phyloP scores from a whole-genome alignment of 1,140 invertebrate species.

The Probaryconus sp. region DNA sequence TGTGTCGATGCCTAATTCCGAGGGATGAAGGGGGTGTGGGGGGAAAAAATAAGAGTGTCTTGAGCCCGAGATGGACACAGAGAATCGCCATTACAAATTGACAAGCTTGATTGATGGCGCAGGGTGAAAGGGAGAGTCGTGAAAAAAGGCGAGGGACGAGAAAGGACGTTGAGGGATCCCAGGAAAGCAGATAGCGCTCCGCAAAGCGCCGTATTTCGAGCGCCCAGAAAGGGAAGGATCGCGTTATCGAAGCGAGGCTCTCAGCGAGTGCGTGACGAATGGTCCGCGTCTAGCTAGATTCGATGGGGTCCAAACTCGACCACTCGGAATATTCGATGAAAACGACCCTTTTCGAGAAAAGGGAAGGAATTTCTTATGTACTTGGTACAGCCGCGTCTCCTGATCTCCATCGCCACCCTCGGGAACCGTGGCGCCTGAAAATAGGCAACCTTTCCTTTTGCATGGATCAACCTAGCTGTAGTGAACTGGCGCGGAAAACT shows the following conservation, averaged over 20 bases:
- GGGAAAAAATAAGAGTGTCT: constrained; percentile 53
- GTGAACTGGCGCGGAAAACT: constrained; percentile 4
- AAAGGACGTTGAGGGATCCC: constrained; percentile 54
- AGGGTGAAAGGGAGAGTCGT: constrained; percentile 71
- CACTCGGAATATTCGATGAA: constrained; percentile 73
- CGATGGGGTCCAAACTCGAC: constrained; percentile 65
- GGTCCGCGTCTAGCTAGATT: constrained; percentile 70
- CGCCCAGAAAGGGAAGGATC: constrained; percentile 59
- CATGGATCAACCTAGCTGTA: constrained; percentile 1
- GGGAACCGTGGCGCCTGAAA: constrained; percentile 47
- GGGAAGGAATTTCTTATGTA: constrained; percentile 53
- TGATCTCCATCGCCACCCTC: constrained; percentile 32
- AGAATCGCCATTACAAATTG: constrained; percentile 80
- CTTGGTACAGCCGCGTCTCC: constrained; percentile 7
- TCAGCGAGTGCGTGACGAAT: constrained; percentile 78
- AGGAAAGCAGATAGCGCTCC: constrained; percentile 66
- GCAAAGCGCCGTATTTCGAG: constrained; percentile 64
- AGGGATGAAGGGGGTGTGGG: constrained; percentile 42
- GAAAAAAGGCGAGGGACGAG: constrained; percentile 64
- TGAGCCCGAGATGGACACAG: constrained; percentile 75
- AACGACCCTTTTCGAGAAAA: constrained; percentile 62
- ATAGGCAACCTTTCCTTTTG: constrained; percentile 48
- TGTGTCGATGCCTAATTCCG: constrained; percentile 35
- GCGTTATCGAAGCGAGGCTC: constrained; percentile 76
- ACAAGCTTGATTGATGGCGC: constrained; percentile 79